Evolutionary conservation across 2,797 vertebrate species (phyloP), one percentile per base, ranked within the genome.

Genomic region (Clarias platycephalus): DNA sequence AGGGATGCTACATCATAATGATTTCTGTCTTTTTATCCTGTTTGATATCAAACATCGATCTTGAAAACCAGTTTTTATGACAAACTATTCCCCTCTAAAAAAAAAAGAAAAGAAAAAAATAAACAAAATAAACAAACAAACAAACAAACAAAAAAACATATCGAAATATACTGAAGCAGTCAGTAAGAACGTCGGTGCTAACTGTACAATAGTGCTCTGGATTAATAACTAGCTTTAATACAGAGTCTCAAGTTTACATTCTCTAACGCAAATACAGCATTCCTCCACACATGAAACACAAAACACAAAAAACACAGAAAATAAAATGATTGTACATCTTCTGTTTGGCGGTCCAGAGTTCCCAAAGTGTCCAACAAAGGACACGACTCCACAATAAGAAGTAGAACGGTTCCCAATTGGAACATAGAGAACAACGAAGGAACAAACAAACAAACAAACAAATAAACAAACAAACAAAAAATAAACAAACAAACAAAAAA

Each of bases 131-230:
- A 74, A 72, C 16, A 55, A 79, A 82, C 24, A 68, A 80, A 71
- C 58, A 82, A 81, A 60, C 5, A 31, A 58, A 20, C 76, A 37
- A 64, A 74, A 44, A 85, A 70, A 63, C 67, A 83, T 81, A 71
- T 80, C 71, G 62, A 74, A 85, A 93, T 92, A 94, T 93, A 94
- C 79, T 70, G 85, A 89, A 86, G 87, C 87, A 92, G 94, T 94
- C 87, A 86, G 94, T 94, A 94, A 94, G 95, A 96, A 93, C 92
- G 91, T 79, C 93, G 95, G 95, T 96, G 95, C 95, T 96, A 96
- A 95, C 95, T 95, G 85, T 96, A 96, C 94, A 96, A 95, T 95
- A 96, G 95, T 95, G 95, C 95, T 95, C 95, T 95, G 95, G 95
- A 96, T 95, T 95, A 95, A 87, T 89, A 86, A 87, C 88, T 85